A percentile compares a stretch with the other conserved stretches of the same genome.
These are phyloP conservation scores for Cryptomyrus ogoouensis DNA, from an alignment of 2,113 vertebrate genomes.

Conservation along the genomic window DNA sequence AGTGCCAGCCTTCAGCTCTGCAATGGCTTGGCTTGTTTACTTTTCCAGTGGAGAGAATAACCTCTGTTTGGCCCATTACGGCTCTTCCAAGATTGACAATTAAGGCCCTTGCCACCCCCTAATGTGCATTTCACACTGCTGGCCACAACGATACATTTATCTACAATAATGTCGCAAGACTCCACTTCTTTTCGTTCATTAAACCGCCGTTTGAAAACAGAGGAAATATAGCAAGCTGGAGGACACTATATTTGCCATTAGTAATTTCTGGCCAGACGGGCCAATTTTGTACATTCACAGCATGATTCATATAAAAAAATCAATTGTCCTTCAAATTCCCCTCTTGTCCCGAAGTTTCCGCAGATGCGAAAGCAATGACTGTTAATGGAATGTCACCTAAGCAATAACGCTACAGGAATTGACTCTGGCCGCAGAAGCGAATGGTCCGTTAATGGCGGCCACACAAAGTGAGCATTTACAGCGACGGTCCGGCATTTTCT, in stretches of 20 bases:
- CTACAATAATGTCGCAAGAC: slow-evolving; percentile 61
- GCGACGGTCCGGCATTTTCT: not conserved
- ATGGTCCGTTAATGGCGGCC: slow-evolving; percentile 21
- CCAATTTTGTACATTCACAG: slow-evolving; percentile 25
- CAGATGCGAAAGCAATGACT: slow-evolving; percentile 26
- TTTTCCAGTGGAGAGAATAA: slow-evolving; percentile 19
- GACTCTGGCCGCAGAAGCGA: slow-evolving; percentile 21
- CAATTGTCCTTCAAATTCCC: slow-evolving; percentile 28
- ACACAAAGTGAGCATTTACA: not conserved
- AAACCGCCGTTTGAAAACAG: slow-evolving; percentile 52
- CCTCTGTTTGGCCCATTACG: slow-evolving; percentile 8
- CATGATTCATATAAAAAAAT: slow-evolving; percentile 26
- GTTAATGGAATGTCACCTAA: slow-evolving; percentile 25
- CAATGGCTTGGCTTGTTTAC: not conserved
- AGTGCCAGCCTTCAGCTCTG: not conserved
- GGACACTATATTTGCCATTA: slow-evolving; percentile 37
- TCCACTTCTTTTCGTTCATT: slow-evolving; percentile 59
- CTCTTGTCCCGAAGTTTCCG: slow-evolving; percentile 19
- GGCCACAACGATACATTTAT: slow-evolving; percentile 63
- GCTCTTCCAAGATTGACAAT: slow-evolving; percentile 20
- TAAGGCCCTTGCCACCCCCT: slow-evolving; percentile 42
- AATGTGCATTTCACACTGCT: slow-evolving; percentile 57
- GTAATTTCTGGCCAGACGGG: slow-evolving; percentile 14
- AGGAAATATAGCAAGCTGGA: slow-evolving; percentile 47
- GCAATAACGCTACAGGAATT: slow-evolving; percentile 22